phyloP scores from a whole-genome alignment of 2,888 invertebrate species.

The Ctenicera cuprea region DNA sequence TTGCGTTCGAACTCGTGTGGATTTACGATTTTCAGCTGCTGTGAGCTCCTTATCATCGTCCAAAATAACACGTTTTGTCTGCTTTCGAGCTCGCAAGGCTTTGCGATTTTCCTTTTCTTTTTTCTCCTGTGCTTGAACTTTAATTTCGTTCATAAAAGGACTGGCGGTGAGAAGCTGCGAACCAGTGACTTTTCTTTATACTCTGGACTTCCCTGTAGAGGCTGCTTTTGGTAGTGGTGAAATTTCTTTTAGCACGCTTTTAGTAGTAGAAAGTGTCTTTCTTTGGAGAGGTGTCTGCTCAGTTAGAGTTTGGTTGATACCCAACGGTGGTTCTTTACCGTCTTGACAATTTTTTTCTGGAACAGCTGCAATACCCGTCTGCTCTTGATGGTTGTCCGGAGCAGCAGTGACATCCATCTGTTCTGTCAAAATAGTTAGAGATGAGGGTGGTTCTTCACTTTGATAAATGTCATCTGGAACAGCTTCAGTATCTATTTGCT shows the following conservation, averaged over 20 bases:
- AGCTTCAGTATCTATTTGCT: too few species aligned
- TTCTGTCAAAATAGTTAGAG: too few species aligned
- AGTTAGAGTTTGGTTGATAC: background rate
- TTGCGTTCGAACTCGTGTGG: background rate
- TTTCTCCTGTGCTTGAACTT: background rate
- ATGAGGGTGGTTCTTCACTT: too few species aligned
- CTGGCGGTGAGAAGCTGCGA: background rate
- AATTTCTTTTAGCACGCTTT: constrained; percentile 7
- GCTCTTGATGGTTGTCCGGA: background rate
- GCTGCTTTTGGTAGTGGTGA: constrained; percentile 19
- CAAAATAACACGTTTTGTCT: constrained; percentile 12
- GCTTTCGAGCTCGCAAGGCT: constrained; percentile 9
- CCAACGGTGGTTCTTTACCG: background rate
- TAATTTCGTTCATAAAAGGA: constrained; percentile 13
- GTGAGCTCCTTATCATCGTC: constrained; percentile 13
- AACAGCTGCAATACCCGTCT: too few species aligned
- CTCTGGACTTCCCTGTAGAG: constrained; percentile 8
- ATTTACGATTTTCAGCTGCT: background rate
- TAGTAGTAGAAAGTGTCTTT: constrained; percentile 8
- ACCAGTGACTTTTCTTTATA: constrained; percentile 19
- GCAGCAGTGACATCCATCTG: background rate
- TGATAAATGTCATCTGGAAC: too few species aligned
- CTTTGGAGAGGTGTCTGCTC: background rate
- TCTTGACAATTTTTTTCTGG: background rate
- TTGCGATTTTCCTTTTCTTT: constrained; percentile 14